These are phyloP conservation scores for Candoia aspera DNA, from an alignment of 2,113 vertebrate species.

Conservation along the genomic window DNA sequence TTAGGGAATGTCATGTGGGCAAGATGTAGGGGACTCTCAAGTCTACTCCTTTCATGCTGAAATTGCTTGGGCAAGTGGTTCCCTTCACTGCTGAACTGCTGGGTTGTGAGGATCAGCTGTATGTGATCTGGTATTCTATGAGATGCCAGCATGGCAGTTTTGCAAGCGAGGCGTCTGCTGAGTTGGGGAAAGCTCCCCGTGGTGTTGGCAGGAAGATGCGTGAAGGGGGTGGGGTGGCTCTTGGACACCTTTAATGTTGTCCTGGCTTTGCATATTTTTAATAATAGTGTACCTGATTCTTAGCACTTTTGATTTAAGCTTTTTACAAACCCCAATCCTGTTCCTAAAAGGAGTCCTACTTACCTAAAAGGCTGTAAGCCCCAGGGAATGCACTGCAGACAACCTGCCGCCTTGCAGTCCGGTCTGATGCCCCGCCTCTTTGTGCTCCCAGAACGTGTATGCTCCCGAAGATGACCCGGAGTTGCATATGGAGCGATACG, in stretches of 20 bases:
- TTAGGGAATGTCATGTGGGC: neutral
- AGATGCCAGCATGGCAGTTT: neutral
- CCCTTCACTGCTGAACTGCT: no score
- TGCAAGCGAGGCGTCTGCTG: neutral
- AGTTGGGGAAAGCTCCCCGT: neutral
- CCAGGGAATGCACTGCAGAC: neutral
- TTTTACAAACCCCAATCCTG: neutral
- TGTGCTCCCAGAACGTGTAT: slow-evolving; percentile 81
- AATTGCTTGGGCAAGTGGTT: neutral
- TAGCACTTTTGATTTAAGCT: neutral
- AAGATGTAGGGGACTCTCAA: neutral
- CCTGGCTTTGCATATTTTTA: neutral
- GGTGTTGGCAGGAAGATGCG: neutral
- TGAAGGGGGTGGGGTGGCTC: neutral
- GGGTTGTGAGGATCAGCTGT: no score
- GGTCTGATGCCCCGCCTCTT: neutral
- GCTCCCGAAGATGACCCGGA: slow-evolving; percentile 92
- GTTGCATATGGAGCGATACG: slow-evolving; percentile 82
- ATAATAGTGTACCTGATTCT: neutral
- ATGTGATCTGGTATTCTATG: neutral
- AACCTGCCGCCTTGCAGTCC: neutral
- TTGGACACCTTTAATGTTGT: neutral
- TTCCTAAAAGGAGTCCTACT: neutral
- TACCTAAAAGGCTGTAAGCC: neutral
- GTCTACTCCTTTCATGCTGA: no score